phyloP scores from a whole-genome alignment of 2,113 vertebrate species.

The Antigone vipio region DNA sequence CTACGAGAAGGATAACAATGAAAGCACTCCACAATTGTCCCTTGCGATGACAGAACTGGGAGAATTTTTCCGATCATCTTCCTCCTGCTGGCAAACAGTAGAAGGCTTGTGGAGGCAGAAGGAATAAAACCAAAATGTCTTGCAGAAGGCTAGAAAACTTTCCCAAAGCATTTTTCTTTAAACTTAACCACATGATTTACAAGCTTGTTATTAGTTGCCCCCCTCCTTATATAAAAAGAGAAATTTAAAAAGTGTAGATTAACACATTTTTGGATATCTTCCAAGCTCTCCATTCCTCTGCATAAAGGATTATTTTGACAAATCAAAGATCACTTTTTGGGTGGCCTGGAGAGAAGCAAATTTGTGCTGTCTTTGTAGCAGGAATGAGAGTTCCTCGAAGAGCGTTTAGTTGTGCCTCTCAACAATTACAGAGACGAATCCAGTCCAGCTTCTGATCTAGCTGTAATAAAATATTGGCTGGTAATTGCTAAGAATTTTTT shows the following conservation, averaged over 20 bases:
- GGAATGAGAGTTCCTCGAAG: neutral
- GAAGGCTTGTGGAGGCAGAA: constrained; percentile 32
- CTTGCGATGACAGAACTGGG: neutral
- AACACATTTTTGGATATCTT: constrained; percentile 46
- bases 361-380: neutral
- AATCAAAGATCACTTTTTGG: constrained; percentile 51
- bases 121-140: constrained; percentile 34
- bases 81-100: constrained; percentile 8
- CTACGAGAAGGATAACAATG: constrained; percentile 10
- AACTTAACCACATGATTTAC: constrained; percentile 45
- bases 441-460: neutral
- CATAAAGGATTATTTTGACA: constrained; percentile 46
- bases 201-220: constrained; percentile 30
- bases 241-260: constrained; percentile 45
- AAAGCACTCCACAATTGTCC: neutral
- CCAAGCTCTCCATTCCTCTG: constrained; percentile 23
- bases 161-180: constrained; percentile 45
- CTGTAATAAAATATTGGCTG: neutral
- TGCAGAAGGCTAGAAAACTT: constrained; percentile 33
- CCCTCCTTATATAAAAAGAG: constrained; percentile 11
- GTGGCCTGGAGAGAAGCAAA: neutral
- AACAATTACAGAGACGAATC: neutral
- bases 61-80: constrained; percentile 5
- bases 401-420: neutral
- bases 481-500: neutral